Conservation (phyloP, 2,113 vertebrate species). For the Muntiacus muntjak region DNA sequence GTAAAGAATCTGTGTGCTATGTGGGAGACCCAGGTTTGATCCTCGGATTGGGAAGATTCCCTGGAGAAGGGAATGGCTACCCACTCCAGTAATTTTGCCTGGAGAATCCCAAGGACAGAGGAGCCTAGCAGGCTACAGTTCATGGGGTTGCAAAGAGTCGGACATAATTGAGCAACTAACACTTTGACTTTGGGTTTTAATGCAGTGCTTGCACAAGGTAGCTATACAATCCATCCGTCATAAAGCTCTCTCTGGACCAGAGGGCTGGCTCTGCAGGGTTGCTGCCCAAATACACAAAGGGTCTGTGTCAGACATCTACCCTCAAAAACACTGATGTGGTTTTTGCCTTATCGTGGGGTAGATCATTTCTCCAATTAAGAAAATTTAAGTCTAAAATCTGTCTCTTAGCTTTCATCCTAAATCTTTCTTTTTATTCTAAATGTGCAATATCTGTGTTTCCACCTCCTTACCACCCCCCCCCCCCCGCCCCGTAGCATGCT, state of each 20-base stretch:
- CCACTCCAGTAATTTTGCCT: neutral
- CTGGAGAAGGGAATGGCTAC: neutral
- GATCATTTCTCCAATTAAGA: neutral
- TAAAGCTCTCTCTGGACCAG: fast-evolving
- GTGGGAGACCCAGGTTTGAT: neutral
- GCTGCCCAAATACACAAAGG: fast-evolving
- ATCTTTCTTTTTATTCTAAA: neutral
- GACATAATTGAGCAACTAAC: neutral
- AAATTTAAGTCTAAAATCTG: neutral
- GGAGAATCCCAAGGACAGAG: neutral
- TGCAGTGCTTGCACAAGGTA: too few relatives aligned
- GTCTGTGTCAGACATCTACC: too few relatives aligned
- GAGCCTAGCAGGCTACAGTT: neutral
- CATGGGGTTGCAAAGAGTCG: neutral
- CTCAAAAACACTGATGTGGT: neutral
- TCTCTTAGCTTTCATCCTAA: neutral
- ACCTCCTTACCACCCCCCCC: fast-evolving
- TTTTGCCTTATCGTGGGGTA: fast-evolving
- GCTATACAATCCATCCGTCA: fast-evolving
- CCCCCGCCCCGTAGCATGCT: fast-evolving
- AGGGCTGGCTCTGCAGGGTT: fast-evolving
- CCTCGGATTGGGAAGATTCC: neutral
- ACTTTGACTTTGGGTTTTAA: neutral
- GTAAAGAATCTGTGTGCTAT: neutral
- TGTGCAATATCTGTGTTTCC: neutral